Percentiles rank a stretch among this genome's conserved stretches.
phyloP scores from a whole-genome alignment of 2,888 invertebrate species.

The Cosmorhoe ocellata region DNA sequence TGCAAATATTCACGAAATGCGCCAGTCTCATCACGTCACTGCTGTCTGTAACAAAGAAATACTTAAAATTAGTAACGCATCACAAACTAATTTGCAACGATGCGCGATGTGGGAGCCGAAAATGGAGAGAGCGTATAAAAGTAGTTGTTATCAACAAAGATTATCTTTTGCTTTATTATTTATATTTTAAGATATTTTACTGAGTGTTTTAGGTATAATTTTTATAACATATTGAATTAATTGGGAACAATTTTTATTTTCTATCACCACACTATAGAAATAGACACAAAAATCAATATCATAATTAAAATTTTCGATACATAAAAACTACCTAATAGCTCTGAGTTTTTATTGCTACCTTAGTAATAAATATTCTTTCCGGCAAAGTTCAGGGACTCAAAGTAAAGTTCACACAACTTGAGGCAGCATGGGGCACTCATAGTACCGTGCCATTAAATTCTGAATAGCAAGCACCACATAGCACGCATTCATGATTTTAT shows the following conservation, averaged over 20 bases:
- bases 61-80: conserved; percentile 37
- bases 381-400: conserved; percentile 31
- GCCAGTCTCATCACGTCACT: conserved; percentile 44
- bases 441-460: conserved; percentile 6
- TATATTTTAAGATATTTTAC: no score
- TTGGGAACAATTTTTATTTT: no score
- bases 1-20: conserved; percentile 40
- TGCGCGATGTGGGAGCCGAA: conserved; percentile 31
- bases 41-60: conserved; percentile 53
- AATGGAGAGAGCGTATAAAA: conserved; percentile 27
- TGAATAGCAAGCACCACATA: neutral
- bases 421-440: conserved; percentile 10
- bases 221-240: no score
- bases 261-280: no score
- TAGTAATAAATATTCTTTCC: conserved; percentile 22
- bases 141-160: conserved; percentile 21
- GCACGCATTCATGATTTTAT: conserved; percentile 4
- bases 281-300: no score
- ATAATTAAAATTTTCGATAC: neutral
- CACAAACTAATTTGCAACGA: conserved; percentile 25
- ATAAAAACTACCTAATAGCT: conserved; percentile 10
- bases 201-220: no score
- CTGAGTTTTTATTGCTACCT: conserved; percentile 8
- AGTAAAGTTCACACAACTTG: conserved; percentile 20
- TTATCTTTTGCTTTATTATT: no score